A percentile compares a stretch with the other conserved stretches of the same genome.
phyloP scores from a whole-genome alignment of 2,113 vertebrate genomes.

The Chrysemys picta region DNA sequence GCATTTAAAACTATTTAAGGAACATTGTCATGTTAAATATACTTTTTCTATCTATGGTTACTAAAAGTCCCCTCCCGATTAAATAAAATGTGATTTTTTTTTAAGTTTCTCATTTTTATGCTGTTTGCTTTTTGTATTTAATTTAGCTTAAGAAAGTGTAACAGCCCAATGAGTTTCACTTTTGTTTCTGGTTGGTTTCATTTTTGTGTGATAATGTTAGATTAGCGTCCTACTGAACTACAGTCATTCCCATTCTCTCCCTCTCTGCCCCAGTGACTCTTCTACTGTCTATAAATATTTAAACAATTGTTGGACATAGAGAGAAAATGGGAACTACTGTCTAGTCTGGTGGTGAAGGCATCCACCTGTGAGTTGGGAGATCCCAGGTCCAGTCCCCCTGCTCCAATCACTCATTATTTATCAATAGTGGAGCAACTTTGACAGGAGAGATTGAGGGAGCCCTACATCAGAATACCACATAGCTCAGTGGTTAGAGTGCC shows the following conservation, averaged over 20 bases:
- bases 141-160: neutral
- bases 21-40: neutral
- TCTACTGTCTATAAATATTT: neutral
- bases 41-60: neutral
- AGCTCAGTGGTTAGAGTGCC: neutral
- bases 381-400: neutral
- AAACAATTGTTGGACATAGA: neutral
- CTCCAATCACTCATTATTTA: neutral
- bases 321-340: neutral
- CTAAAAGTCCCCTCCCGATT: neutral
- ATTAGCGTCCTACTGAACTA: neutral
- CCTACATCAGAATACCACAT: neutral
- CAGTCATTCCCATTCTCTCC: neutral
- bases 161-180: neutral
- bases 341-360: neutral
- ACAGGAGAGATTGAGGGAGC: neutral
- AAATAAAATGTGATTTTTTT: neutral
- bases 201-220: neutral
- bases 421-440: neutral
- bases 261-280: neutral
- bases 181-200: neutral
- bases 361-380: neutral
- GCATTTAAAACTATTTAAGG: neutral
- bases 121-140: neutral
- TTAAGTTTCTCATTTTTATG: neutral